Conservation (phyloP, 2,113 vertebrate species). For the Crotalus viridis region DNA sequence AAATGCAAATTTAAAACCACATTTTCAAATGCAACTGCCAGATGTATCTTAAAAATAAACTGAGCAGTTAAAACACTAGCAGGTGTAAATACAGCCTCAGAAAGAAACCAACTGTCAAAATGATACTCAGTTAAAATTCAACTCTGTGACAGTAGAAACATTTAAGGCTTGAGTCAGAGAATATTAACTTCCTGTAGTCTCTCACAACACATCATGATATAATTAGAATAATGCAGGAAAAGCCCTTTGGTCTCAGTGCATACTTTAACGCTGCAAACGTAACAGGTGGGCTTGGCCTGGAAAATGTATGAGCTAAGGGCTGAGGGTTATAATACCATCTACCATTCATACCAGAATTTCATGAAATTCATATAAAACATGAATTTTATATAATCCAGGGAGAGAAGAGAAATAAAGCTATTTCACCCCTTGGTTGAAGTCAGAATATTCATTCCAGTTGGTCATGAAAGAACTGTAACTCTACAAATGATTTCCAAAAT, state of each 20-base stretch:
- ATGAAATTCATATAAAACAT: background rate
- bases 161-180: background rate
- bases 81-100: background rate
- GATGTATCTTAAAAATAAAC: background rate
- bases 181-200: background rate
- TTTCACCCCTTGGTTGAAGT: background rate
- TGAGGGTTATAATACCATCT: background rate
- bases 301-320: background rate
- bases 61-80: background rate
- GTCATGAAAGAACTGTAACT: background rate
- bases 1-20: background rate
- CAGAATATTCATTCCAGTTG: background rate
- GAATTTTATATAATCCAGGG: background rate
- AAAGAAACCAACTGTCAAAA: background rate
- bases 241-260: background rate
- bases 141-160: background rate
- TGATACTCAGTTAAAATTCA: background rate
- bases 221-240: background rate
- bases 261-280: background rate
- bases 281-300: too few species aligned
- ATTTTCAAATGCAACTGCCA: background rate
- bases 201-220: background rate
- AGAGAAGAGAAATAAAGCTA: background rate
- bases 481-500: background rate
- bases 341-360: background rate